A percentile compares a stretch with the other conserved stretches of the same genome.
These are phyloP conservation scores for Anser brachyrhynchus DNA, from an alignment of 2,113 vertebrate species.

Conservation along the genomic window DNA sequence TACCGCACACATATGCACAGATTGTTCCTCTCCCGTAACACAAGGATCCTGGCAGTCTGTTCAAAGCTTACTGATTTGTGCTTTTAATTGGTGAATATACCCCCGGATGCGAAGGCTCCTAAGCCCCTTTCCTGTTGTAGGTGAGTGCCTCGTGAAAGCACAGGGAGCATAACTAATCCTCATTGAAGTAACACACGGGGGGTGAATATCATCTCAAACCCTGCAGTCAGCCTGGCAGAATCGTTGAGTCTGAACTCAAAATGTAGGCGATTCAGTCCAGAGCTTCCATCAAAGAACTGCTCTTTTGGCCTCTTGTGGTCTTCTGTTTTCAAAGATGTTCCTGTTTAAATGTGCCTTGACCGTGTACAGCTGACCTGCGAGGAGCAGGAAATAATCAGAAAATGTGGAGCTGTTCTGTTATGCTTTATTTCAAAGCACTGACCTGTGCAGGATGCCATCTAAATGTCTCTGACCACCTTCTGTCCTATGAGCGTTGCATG, in stretches of 20 bases:
- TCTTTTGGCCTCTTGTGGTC: background rate
- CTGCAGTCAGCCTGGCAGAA: background rate
- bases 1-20: background rate
- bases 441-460: background rate
- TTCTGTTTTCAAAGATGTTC: background rate
- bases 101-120: background rate
- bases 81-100: background rate
- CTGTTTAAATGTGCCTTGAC: constrained; percentile 16
- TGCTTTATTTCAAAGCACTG: background rate
- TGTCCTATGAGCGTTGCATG: background rate
- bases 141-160: background rate
- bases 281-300: background rate
- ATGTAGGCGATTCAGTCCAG: background rate
- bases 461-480: background rate
- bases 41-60: background rate
- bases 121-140: background rate
- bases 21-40: background rate
- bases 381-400: constrained; percentile 9
- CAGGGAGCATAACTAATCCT: background rate
- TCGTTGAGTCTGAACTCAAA: background rate
- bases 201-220: background rate
- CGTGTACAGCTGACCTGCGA: background rate
- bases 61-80: background rate
- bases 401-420: background rate
- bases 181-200: background rate